Evolutionary conservation across 1,140 invertebrate genomes (phyloP).

Genomic region (Pseudomyrmex gracilis): DNA sequence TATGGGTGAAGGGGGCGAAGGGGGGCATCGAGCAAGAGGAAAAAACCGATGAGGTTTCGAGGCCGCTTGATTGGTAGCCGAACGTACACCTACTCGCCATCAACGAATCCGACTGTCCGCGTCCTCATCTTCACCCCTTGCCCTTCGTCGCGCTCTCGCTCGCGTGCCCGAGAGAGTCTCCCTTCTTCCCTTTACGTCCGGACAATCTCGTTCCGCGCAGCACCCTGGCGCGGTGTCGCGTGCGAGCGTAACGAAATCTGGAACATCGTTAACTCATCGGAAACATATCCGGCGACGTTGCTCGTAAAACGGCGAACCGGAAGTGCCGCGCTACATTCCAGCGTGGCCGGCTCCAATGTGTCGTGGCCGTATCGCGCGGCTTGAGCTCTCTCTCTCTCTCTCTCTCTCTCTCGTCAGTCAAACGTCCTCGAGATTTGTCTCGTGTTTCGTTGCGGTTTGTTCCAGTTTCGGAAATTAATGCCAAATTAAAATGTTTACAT

Average conservation of each 20-base stretch:
- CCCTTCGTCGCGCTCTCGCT: constrained; percentile 60
- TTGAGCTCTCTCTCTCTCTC: constrained; percentile 16
- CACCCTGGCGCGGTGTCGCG: constrained; percentile 50
- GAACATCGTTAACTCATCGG: constrained; percentile 76
- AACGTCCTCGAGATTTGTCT: constrained; percentile 10
- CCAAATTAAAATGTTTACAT: constrained; percentile 1
- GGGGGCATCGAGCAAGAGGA: constrained; percentile 76
- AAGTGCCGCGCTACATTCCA: constrained; percentile 57
- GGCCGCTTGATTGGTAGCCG: constrained; percentile 85
- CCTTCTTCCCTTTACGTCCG: constrained; percentile 38
- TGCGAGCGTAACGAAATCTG: constrained; percentile 70
- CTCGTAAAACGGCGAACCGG: constrained; percentile 41
- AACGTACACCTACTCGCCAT: constrained; percentile 83
- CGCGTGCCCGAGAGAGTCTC: constrained; percentile 21
- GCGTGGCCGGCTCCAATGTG: not conserved
- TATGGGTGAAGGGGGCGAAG: constrained; percentile 41
- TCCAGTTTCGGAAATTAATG: not conserved
- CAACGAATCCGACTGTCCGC: constrained; percentile 79
- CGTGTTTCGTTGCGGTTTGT: not conserved
- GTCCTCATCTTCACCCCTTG: constrained; percentile 74
- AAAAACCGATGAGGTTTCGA: constrained; percentile 85
- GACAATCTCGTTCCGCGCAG: constrained; percentile 59
- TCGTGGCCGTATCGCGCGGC: not conserved
- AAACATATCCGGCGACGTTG: constrained; percentile 58
- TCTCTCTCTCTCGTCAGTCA: constrained; percentile 22